Percentiles rank a stretch among this genome's conserved stretches.
Conservation (phyloP, 2,113 vertebrate genomes). For the Uria aalge region DNA sequence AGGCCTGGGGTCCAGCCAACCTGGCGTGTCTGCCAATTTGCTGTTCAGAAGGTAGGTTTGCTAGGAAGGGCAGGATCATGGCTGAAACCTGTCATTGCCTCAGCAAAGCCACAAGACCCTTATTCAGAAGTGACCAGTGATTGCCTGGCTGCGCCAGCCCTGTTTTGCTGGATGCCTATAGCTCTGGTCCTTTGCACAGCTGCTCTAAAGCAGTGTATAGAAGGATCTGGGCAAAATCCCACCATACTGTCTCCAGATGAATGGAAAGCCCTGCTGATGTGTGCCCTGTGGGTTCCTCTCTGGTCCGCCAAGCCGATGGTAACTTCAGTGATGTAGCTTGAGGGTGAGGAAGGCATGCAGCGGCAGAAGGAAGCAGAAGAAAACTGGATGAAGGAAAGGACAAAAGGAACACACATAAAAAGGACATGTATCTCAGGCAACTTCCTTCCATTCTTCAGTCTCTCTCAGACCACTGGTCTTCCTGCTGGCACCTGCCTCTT, state of each 20-base stretch:
- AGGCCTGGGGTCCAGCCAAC: slow-evolving; percentile 58
- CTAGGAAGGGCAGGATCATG: slow-evolving; percentile 15
- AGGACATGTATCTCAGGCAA: not conserved
- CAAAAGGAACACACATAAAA: not conserved
- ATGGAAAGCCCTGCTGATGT: not conserved
- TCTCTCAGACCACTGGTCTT: not conserved
- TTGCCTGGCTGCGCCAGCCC: not conserved
- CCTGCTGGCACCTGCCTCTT: not conserved
- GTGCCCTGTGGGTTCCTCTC: not conserved
- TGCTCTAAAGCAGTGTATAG: not conserved
- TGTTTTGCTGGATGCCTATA: not conserved
- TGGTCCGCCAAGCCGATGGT: not conserved
- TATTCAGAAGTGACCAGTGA: not conserved
- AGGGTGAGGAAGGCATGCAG: not conserved
- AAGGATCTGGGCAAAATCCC: not conserved
- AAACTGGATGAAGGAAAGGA: not conserved
- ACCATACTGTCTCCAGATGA: not conserved
- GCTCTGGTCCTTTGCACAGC: not conserved
- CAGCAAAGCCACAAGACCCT: not conserved
- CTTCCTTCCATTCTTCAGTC: not conserved
- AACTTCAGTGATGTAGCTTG: not conserved
- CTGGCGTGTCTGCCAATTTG: slow-evolving; percentile 29
- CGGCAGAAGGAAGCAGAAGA: not conserved
- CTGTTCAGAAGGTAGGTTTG: slow-evolving; percentile 35
- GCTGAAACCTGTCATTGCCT: slow-evolving; percentile 10